These are phyloP conservation scores for Sternotherus odoratus DNA, from an alignment of 2,797 vertebrate genomes.

Conservation along the genomic window DNA sequence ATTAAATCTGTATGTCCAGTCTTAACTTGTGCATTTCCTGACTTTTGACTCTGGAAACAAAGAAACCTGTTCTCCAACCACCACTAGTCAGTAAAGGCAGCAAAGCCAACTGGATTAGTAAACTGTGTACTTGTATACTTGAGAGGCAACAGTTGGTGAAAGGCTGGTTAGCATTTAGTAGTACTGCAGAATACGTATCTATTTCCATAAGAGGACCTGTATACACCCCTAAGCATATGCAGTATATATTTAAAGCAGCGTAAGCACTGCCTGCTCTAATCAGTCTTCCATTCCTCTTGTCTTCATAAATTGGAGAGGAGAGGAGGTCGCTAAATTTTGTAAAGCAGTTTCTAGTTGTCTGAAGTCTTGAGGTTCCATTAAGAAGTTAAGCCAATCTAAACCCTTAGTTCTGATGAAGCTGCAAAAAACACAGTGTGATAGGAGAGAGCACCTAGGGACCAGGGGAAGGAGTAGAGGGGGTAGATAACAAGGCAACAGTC, in stretches of 20 bases:
- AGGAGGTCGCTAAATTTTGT: not conserved
- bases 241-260: not conserved
- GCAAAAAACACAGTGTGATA: not conserved
- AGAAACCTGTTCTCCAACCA: not conserved
- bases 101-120: not conserved
- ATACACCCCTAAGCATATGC: not conserved
- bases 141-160: not conserved
- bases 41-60: not conserved
- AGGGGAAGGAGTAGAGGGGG: not conserved
- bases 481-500: not conserved
- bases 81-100: conserved; percentile 8
- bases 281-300: not conserved
- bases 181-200: not conserved
- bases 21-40: not conserved
- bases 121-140: not conserved
- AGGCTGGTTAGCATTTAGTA: not conserved
- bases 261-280: not conserved
- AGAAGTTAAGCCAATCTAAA: not conserved
- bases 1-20: not conserved
- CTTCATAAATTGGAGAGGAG: not conserved
- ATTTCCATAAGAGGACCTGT: not conserved
- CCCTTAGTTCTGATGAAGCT: not conserved
- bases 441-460: not conserved
- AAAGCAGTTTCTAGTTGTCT: not conserved
- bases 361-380: not conserved